Evolutionary conservation across 2,888 invertebrate genomes (phyloP), one percentile per base, ranked within the genome.

Genomic region (Amorpha juglandis): DNA sequence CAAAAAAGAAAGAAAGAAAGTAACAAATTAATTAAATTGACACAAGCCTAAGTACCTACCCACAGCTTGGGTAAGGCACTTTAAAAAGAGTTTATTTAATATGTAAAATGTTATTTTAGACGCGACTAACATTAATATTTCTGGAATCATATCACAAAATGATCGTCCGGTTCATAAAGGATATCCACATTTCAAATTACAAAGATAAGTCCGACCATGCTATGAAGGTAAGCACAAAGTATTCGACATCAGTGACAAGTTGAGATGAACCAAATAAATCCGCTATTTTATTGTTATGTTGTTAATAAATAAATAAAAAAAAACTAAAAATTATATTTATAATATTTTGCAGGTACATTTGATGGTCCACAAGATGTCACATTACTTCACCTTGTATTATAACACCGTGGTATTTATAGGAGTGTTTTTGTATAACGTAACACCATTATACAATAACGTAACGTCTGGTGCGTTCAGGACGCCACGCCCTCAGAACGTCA

Each of bases 131-230:
- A 1, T 21, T 75, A 6, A 70, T 70, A 6, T 65, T 63, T 27
- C 63, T 69, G 0, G 9, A n/a, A 0, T 64, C 63, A 8, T 75
- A 75, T 42, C 70, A 70, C n/a, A n/a, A 16, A 0, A 2, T 75
- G 12, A 68, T 64, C 1, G 64, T 50, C 55, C 33, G 62, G 6
- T 75, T 75, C 48, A 62, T 74, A 6, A 73, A 68, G 0, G 45
- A 70, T 47, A 63, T 70, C 0, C 75, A 75, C 42, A 21, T 75
- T n/a, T 75, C 71, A 38, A 74, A 64, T 55, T 70, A 63, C 52
- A 75, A 75, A 63, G 65, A 75, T 66, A 55, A 62, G 3, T 75
- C 74, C 14, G 58, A 71, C 8, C 69, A 64, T 47, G 70, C 75
- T 2, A 73, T 75, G 74, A 65, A 75, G 70, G 75, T 75, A 68